Evolutionary conservation across 2,113 vertebrate genomes (phyloP).

Genomic region (Piliocolobus tephrosceles): DNA sequence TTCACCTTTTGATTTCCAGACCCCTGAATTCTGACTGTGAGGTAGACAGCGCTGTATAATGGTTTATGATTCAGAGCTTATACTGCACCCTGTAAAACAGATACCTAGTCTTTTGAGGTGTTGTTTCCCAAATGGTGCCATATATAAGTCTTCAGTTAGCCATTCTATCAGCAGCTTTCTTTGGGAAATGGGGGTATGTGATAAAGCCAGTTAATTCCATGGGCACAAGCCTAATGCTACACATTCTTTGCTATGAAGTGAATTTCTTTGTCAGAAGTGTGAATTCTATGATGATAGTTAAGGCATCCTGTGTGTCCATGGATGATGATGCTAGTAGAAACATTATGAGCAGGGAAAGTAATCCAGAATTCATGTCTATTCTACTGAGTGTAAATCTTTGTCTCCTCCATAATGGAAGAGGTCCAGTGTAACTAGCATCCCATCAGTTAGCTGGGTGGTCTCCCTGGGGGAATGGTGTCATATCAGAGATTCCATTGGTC

Average conservation of each 20-base stretch:
- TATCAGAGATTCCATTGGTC: background rate
- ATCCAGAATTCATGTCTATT: background rate
- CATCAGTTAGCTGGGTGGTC: background rate
- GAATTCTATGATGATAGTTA: background rate
- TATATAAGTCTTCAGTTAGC: slow-evolving; percentile 8
- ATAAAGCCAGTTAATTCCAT: background rate
- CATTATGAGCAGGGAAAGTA: background rate
- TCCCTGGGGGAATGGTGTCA: background rate
- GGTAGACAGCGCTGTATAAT: background rate
- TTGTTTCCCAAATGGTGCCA: background rate
- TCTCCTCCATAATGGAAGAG: background rate
- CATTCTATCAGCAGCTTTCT: background rate
- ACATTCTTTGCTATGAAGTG: background rate
- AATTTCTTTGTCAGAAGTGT: background rate
- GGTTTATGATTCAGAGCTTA: background rate
- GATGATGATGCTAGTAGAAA: background rate
- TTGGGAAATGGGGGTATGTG: background rate
- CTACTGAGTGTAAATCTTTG: background rate
- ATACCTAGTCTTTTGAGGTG: background rate
- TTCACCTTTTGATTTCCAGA: background rate
- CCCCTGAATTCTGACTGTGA: background rate
- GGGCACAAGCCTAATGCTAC: background rate
- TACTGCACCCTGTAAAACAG: background rate
- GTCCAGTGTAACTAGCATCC: background rate
- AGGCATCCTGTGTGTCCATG: background rate